Percentiles rank a stretch among this genome's conserved stretches.
Conservation (phyloP, 2,113 vertebrate species). For the Hippocampus abdominalis region DNA sequence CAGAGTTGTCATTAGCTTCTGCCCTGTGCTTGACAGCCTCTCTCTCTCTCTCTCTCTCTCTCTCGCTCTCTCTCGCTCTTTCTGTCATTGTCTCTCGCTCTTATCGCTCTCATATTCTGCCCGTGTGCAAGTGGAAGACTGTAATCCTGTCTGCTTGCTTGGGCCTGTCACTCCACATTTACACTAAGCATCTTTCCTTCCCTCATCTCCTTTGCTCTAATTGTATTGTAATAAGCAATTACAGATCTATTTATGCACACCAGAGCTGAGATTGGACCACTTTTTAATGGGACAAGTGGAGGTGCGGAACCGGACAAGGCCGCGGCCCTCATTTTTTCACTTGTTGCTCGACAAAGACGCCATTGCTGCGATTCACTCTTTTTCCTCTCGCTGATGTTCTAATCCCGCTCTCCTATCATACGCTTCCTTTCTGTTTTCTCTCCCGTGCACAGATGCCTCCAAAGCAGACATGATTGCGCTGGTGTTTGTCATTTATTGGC, state of each 20-base stretch:
- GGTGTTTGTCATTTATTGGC: slow-evolving; percentile 63
- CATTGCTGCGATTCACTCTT: slow-evolving; percentile 29
- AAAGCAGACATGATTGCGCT: slow-evolving; percentile 60
- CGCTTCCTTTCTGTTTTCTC: slow-evolving; percentile 41
- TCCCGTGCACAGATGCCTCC: slow-evolving; percentile 40
- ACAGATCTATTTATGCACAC: slow-evolving; percentile 70
- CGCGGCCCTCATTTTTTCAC: slow-evolving; percentile 30
- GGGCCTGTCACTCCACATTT: slow-evolving; percentile 73
- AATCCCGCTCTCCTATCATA: slow-evolving; percentile 39
- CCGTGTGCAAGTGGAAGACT: slow-evolving; percentile 52
- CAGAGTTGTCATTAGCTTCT: slow-evolving; percentile 69
- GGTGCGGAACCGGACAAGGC: slow-evolving; percentile 31
- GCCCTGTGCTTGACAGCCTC: slow-evolving; percentile 60
- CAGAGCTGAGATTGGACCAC: slow-evolving; percentile 69
- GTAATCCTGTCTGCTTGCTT: slow-evolving; percentile 62
- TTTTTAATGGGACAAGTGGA: slow-evolving; percentile 55
- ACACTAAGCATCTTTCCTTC: slow-evolving; percentile 70
- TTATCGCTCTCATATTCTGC: slow-evolving; percentile 48
- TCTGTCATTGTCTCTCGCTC: slow-evolving; percentile 2
- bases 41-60: slow-evolving; percentile 19
- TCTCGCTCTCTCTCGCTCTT: neutral
- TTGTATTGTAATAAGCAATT: slow-evolving; percentile 78
- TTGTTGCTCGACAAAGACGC: slow-evolving; percentile 26
- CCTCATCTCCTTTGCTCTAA: slow-evolving; percentile 71
- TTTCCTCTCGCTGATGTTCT: slow-evolving; percentile 41